phyloP scores from a whole-genome alignment of 1,140 invertebrate species.

The Drosophila chauvacae region DNA sequence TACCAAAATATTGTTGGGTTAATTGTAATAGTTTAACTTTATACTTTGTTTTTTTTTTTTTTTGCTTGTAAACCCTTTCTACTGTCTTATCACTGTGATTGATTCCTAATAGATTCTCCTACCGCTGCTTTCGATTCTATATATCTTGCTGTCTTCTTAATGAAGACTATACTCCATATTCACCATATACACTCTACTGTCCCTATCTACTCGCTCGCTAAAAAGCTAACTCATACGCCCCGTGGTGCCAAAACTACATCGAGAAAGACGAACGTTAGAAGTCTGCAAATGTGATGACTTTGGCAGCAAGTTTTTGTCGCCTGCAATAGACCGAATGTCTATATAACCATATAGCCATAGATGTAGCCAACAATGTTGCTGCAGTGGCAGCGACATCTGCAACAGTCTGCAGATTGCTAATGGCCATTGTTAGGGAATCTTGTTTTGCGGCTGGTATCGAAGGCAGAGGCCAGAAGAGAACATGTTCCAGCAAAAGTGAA shows the following conservation, averaged over 20 bases:
- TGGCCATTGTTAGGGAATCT: slow-evolving; percentile 73
- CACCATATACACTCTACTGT: background rate
- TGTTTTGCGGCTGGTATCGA: slow-evolving; percentile 48
- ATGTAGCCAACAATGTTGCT: slow-evolving; percentile 39
- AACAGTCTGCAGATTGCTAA: slow-evolving; percentile 68
- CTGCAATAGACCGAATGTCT: slow-evolving; percentile 38
- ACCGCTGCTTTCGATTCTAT: background rate
- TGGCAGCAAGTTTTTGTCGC: slow-evolving; percentile 54
- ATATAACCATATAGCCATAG: slow-evolving; percentile 16
- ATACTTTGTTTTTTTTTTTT: too few species aligned
- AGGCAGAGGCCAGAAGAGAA: slow-evolving; percentile 37
- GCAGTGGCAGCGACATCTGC: slow-evolving; percentile 43
- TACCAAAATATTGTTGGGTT: too few species aligned
- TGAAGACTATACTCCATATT: background rate
- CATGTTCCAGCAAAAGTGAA: slow-evolving; percentile 40
- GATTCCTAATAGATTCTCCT: background rate
- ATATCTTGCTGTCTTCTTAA: background rate
- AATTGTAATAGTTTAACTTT: too few species aligned
- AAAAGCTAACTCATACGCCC: slow-evolving; percentile 58
- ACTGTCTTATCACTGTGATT: background rate
- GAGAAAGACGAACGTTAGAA: slow-evolving; percentile 38
- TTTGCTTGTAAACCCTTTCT: too few species aligned
- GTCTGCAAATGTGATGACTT: slow-evolving; percentile 55
- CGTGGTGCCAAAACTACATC: slow-evolving; percentile 38
- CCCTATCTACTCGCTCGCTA: slow-evolving; percentile 13